Evolutionary conservation across 2,888 invertebrate species (phyloP).

Genomic region (Drosophila cracens): DNA sequence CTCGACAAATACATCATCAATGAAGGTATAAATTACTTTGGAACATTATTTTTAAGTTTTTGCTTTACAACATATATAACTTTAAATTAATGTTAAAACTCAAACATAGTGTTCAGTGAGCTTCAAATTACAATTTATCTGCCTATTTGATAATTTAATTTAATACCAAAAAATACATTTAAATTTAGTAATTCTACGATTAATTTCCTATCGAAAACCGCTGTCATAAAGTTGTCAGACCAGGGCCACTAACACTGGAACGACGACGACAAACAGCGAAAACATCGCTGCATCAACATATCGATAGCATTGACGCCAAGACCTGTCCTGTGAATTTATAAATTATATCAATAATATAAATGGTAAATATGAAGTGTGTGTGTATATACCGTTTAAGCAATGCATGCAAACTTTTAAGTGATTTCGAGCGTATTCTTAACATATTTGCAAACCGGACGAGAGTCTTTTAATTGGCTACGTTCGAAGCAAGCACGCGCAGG

Average conservation of each 20-base stretch:
- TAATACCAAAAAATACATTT: not conserved
- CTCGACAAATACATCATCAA: not conserved
- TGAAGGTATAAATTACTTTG: not conserved
- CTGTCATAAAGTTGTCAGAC: not conserved
- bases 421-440: not conserved
- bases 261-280: constrained; percentile 6
- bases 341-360: constrained; percentile 41
- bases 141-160: not conserved
- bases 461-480: constrained; percentile 33
- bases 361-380: constrained; percentile 46
- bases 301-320: constrained; percentile 49
- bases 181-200: not conserved
- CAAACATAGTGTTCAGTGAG: not conserved
- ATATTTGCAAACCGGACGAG: not conserved
- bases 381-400: constrained; percentile 1
- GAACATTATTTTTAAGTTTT: not conserved
- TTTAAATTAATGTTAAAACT: not conserved
- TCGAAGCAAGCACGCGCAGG: constrained; percentile 70
- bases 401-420: not conserved
- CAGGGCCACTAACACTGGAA: constrained; percentile 11
- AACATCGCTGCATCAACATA: constrained; percentile 38
- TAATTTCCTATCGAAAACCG: constrained; percentile 10
- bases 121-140: not conserved
- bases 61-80: not conserved
- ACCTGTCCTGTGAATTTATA: constrained; percentile 45